Base-by-base conservation (phyloP, 2,888 invertebrate species). In the Melinaea menophilus region DNA sequence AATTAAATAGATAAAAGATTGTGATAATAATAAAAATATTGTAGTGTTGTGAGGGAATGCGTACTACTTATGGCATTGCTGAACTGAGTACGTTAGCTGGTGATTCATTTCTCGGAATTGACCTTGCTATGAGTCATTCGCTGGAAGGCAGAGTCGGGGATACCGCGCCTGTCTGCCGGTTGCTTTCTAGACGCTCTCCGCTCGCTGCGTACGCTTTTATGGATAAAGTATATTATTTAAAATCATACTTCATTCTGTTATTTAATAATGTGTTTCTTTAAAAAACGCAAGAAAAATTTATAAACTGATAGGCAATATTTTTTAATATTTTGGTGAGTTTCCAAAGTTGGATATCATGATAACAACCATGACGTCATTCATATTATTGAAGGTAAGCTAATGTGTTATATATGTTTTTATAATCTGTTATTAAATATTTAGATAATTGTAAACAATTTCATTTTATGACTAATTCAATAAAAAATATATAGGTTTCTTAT, bases 51-150 rank as follows among this genome's bases (percentile, higher is more conserved):
- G 79, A 79, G 85, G 80, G 86, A 86, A 86, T 84, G 86, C 82
- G 86, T 79, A 83, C 80, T 80, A 87, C 87, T 76, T 89, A 85
- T 71, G 81, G 76, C 88, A 81, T 89, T 90, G 82, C 88, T 76
- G 88, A 88, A 85, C 84, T 86, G 86, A 86, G 84, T 82, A 81
- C 80, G 80, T 79, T 85, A 88, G 88, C 79, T 85, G 88, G 89
- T 91, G 91, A 91, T 90, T 91, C 91, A 91, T 90, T 90, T 90
- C 90, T 91, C 90, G 89, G 91, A 91, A 91, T 91, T 91, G 91
- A 91, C 91, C 91, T 91, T 90, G 91, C 90, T 85, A 90, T 91
- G 91, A 91, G 91, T 91, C 91, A 91, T 89, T 91, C 90, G 89
- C 77, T 88, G 86, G 88, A 87, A 89, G 89, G 90, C 90, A 90